Evolutionary conservation across 2,888 invertebrate genomes (phyloP), one percentile per base, ranked within the genome.

Genomic region (Eristalinus aeneus): DNA sequence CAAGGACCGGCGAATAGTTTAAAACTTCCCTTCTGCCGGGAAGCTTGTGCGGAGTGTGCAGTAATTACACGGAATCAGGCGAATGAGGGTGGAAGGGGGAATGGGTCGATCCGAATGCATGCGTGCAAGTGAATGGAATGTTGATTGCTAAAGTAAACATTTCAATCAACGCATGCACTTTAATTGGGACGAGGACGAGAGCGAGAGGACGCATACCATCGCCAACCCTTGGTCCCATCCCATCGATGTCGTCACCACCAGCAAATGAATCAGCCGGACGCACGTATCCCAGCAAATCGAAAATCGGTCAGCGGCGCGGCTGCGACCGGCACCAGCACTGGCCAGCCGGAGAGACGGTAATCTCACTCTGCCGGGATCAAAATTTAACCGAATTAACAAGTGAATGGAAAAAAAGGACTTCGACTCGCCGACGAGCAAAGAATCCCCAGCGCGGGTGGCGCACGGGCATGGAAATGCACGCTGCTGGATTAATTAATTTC

Each of bases 401-500:
- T 22, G 20, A 27, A 20, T 12, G 27, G 60, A 68, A 64, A 60
- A 53, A 36, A 60, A 61, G 69, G 65, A 78, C 39, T 23, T 31
- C 61, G 61, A 67, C 23, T 74, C 34, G 54, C 72, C 72, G 72
- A 75, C 67, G 81, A 76, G 69, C 64, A 65, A 31, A 16, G 46
- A 46, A 46, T 46, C 46, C 16, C 46, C 46, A 27, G 61, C 9
- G 9, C 22, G 16, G 9, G 16, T 6, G 16, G 2, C 11, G 36
- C 27, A 10, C 72, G 20, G 53, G 69, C 46, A 46, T 16, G 46
- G 46, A 46, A 46, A 46, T 79, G 82, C 86, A 75, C 46, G 46
- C 46, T 71, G 77, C 46, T 74, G 82, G 86, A 86, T 86, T 86
- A 86, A 86, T 86, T 86, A 86, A 86, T 86, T 86, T 86, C 86